Base-by-base conservation (phyloP, 2,113 vertebrate genomes). In the Tragulus kanchil region DNA sequence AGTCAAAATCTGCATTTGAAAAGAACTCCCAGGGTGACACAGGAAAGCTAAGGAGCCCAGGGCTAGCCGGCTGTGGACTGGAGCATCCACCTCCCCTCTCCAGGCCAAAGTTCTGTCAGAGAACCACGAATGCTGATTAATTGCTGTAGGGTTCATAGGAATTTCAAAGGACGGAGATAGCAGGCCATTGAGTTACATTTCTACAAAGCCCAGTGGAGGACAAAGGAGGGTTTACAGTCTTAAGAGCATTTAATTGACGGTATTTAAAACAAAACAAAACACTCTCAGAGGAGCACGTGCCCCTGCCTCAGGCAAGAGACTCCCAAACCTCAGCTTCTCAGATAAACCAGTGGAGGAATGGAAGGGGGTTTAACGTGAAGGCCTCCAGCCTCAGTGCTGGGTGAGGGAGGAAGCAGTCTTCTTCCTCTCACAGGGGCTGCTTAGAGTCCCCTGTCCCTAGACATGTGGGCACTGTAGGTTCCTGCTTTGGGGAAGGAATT, bases 261-360 rank as follows among this genome's bases (percentile, higher is more conserved):
- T 36, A 73, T 95, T 94, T 89, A 96, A 95, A 88, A 97, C 82
- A 81, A 97, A 94, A 92, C 93, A 95, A 94, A 94, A 93, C 52
- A 31, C 11, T 7, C 9, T 42, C 17, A 1, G 0, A 5, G 19
- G 45, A 93, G 13, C 65, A 6, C 28, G 1, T 50, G 82, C 62
- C 52, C 50, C 1, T 16, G 78, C 69, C 59, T 36, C 77, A n/a
- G 93, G 90, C n/a, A 0, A 42, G 45, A 2, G 1, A 31, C 64
- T 58, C 67, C 65, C 3, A 7, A 59, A 50, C 31, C 26, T 65
- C n/a, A 54, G 82, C 86, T 42, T 62, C 25, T 56, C 1, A 19
- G 85, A 65, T 26, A 61, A 61, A 56, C 59, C 75, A 13, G 13
- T 9, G 4, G n/a, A 92, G 69, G 85, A 96, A 50, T 14, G 11